Percentiles rank a stretch among this genome's conserved stretches.
These are phyloP conservation scores for Serinus canaria DNA, from an alignment of 2,113 vertebrate genomes.

Conservation along the genomic window DNA sequence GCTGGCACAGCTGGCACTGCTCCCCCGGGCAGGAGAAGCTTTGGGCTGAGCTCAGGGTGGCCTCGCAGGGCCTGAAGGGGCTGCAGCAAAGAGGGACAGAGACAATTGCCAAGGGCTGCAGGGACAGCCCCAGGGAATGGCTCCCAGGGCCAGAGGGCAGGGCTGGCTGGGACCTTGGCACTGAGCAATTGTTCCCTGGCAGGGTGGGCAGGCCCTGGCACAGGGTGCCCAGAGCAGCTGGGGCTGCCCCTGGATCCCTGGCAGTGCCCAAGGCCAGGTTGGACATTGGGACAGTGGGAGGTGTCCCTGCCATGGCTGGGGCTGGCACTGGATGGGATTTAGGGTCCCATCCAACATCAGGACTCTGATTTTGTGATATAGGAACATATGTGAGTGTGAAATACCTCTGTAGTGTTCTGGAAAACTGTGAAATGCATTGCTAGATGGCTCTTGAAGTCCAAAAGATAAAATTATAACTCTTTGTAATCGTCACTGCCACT, in stretches of 20 bases:
- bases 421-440: not conserved
- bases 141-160: no score
- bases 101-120: no score
- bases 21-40: no score
- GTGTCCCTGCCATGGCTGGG: not conserved
- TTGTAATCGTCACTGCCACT: not conserved
- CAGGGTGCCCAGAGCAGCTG: not conserved
- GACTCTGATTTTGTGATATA: not conserved
- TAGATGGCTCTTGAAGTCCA: not conserved
- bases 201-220: not conserved
- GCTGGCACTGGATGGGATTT: accelerated
- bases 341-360: accelerated
- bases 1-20: no score
- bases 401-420: not conserved
- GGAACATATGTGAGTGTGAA: not conserved
- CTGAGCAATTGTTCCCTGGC: not conserved
- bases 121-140: no score
- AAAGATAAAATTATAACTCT: not conserved
- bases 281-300: not conserved
- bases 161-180: not conserved
- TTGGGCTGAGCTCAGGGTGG: no score
- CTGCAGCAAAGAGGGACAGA: no score
- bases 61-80: no score
- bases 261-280: not conserved
- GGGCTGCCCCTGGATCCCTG: not conserved